phyloP scores from a whole-genome alignment of 2,113 vertebrate species.

The Excalfactoria chinensis region DNA sequence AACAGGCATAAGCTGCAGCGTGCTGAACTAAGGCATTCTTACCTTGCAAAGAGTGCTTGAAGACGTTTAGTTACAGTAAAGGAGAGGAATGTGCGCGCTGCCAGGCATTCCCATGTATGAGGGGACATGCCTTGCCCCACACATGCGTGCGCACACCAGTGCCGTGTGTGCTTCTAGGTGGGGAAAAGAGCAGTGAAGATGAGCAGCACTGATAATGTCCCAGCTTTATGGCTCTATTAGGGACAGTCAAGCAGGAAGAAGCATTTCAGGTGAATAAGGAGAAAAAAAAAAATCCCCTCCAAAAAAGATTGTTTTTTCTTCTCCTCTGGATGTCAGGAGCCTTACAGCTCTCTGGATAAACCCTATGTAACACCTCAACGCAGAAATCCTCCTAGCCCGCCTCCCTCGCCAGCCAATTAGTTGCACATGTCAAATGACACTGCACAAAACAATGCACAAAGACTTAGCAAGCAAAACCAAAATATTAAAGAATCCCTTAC shows the following conservation, averaged over 20 bases:
- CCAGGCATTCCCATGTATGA: background rate
- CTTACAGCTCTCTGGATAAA: slow-evolving; percentile 36
- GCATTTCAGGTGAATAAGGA: background rate
- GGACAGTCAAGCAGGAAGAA: background rate
- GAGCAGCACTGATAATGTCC: background rate
- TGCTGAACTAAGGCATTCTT: slow-evolving; percentile 67
- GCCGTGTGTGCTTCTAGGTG: background rate
- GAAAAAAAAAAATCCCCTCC: background rate
- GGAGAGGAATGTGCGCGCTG: slow-evolving; percentile 28
- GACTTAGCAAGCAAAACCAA: slow-evolving; percentile 21
- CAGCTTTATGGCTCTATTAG: slow-evolving; percentile 20
- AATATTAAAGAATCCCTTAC: slow-evolving; percentile 75
- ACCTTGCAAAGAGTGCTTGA: slow-evolving; percentile 35
- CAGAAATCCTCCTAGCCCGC: slow-evolving; percentile 43
- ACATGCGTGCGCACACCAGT: background rate
- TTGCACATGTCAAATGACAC: slow-evolving; percentile 58
- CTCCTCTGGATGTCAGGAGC: slow-evolving; percentile 5
- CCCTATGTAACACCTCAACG: slow-evolving; percentile 33
- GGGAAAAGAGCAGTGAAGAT: background rate
- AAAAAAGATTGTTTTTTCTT: background rate
- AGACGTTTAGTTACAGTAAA: slow-evolving; percentile 34
- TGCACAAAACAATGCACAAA: slow-evolving; percentile 68
- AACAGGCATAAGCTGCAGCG: slow-evolving; percentile 56
- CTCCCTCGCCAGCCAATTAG: slow-evolving; percentile 63
- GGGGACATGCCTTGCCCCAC: slow-evolving; percentile 14